phyloP scores from a whole-genome alignment of 2,797 vertebrate genomes.

The Etheostoma perlongum region DNA sequence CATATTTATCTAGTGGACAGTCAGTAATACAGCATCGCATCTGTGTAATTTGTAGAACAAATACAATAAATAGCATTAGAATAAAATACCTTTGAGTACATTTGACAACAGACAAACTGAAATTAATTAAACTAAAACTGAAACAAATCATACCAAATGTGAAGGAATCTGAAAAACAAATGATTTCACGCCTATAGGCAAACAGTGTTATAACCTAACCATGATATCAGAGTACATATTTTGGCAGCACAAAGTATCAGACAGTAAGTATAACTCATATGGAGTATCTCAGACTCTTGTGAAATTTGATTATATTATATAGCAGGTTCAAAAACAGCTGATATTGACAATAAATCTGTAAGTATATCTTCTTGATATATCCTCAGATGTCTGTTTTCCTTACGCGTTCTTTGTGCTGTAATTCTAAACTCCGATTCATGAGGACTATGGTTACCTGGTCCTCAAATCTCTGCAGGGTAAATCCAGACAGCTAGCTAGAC shows the following conservation, averaged over 20 bases:
- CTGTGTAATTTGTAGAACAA: neutral
- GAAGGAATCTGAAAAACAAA: neutral
- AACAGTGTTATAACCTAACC: neutral
- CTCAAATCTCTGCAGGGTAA: too few species aligned
- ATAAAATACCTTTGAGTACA: neutral
- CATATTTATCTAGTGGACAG: neutral
- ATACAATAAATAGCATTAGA: neutral
- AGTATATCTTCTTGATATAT: too few species aligned
- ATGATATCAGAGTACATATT: neutral
- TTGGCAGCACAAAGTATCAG: neutral
- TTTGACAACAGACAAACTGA: neutral
- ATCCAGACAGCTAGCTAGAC: too few species aligned
- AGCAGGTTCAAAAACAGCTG: constrained; percentile 3
- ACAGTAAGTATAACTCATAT: neutral
- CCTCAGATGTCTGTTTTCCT: too few species aligned
- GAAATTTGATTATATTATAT: neutral
- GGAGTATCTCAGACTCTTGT: neutral
- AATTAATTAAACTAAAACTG: neutral
- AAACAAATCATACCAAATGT: neutral
- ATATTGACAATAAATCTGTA: neutral
- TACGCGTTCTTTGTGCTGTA: too few species aligned
- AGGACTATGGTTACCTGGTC: too few species aligned
- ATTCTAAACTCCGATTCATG: too few species aligned
- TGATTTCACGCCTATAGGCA: neutral
- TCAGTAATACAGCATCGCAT: neutral